A percentile compares a stretch with the other conserved stretches of the same genome.
Conservation (phyloP, 2,888 invertebrate species). For the Hyppa rectilinea region DNA sequence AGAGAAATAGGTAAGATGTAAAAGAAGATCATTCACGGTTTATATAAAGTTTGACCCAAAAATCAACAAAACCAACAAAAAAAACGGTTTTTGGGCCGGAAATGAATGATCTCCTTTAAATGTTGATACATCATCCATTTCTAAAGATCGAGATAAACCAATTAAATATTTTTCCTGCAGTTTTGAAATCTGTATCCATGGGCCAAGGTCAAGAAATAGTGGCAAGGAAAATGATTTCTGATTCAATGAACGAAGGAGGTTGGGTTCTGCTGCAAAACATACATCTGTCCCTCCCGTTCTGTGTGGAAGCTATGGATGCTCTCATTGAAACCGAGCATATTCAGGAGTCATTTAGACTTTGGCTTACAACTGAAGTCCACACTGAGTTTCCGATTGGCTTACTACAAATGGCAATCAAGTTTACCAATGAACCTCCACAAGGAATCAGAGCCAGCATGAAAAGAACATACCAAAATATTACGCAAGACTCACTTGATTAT, state of each 20-base stretch:
- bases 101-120: too few species aligned
- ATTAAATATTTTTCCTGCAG: slow-evolving; percentile 82
- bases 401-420: slow-evolving; percentile 98
- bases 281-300: slow-evolving; percentile 98
- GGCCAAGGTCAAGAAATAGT: slow-evolving; percentile 98
- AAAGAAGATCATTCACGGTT: too few species aligned
- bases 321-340: slow-evolving; percentile 96
- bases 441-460: slow-evolving; percentile 98
- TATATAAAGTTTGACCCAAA: too few species aligned
- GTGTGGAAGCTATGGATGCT: slow-evolving; percentile 97
- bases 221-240: slow-evolving; percentile 95
- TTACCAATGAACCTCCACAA: slow-evolving; percentile 99
- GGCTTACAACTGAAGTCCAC: slow-evolving; percentile 99
- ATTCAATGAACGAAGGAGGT: slow-evolving; percentile 95
- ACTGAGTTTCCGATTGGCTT: slow-evolving; percentile 97
- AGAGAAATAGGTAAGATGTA: slow-evolving; percentile 94
- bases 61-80: too few species aligned
- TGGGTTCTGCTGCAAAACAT: slow-evolving; percentile 99
- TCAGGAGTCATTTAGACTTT: slow-evolving; percentile 96
- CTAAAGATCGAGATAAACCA: background rate
- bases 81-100: too few species aligned
- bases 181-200: slow-evolving; percentile 97
- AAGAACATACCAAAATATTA: slow-evolving; percentile 97
- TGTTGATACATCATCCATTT: background rate
- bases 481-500: slow-evolving; percentile 98